Evolutionary conservation across 2,888 invertebrate genomes (phyloP).

Genomic region (Ametastegia equiseti): DNA sequence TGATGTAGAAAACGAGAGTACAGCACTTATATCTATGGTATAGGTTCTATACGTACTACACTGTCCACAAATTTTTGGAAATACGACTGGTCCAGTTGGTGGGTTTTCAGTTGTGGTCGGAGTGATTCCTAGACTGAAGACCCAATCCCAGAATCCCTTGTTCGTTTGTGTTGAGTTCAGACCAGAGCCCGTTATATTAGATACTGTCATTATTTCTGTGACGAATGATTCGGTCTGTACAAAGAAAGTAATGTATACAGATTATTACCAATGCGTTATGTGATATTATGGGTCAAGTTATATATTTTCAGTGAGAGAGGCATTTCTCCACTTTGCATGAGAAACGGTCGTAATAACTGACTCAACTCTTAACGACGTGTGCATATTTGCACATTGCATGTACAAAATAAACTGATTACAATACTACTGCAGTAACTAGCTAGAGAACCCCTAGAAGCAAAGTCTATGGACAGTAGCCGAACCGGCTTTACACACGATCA

Average conservation of each 20-base stretch:
- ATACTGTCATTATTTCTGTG: not conserved
- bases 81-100: slow-evolving; percentile 61
- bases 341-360: no score
- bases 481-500: no score
- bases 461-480: no score
- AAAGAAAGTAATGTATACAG: not conserved
- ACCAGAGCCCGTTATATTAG: not conserved
- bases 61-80: slow-evolving; percentile 76
- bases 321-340: no score
- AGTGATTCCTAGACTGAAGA: slow-evolving; percentile 69
- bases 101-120: slow-evolving; percentile 64
- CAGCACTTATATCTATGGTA: no score
- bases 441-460: no score
- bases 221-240: not conserved
- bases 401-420: no score
- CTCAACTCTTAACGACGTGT: no score
- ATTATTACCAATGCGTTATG: not conserved
- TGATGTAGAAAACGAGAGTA: not conserved
- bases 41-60: slow-evolving; percentile 77
- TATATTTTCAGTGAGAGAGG: no score
- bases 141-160: slow-evolving; percentile 75
- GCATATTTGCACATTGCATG: no score
- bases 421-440: no score
- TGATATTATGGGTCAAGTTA: not conserved
- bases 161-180: slow-evolving; percentile 46